Conservation (phyloP, 2,113 vertebrate genomes). For the Balaeniceps rex region DNA sequence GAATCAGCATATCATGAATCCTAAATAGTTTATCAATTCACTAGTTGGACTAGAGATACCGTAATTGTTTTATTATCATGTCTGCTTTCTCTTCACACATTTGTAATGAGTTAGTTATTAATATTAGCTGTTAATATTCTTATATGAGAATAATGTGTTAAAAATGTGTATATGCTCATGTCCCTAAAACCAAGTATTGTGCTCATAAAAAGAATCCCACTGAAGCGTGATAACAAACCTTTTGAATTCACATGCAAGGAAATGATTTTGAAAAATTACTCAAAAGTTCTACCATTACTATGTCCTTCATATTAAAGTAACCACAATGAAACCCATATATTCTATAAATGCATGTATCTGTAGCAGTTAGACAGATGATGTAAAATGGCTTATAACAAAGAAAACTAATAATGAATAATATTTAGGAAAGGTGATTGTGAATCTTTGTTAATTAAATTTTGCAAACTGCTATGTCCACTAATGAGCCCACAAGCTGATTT, state of each 20-base stretch:
- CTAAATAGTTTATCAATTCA: neutral
- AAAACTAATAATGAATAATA: neutral
- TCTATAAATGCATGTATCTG: neutral
- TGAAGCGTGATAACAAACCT: neutral
- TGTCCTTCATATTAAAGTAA: neutral
- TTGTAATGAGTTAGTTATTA: neutral
- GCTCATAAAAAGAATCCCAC: neutral
- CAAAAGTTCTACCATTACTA: neutral
- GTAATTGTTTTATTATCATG: neutral
- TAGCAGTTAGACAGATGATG: neutral
- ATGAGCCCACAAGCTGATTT: constrained; percentile 14
- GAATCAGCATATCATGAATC: neutral
- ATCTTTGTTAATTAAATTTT: constrained; percentile 11
- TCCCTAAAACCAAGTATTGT: neutral
- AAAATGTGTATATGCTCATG: neutral
- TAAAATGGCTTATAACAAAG: neutral
- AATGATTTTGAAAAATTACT: neutral
- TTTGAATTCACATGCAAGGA: neutral
- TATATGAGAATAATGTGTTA: neutral
- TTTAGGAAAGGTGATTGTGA: neutral
- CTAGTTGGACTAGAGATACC: neutral
- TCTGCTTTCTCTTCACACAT: neutral
- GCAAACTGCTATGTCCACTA: neutral
- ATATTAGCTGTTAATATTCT: neutral
- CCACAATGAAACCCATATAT: neutral